Percentiles rank a stretch among this genome's conserved stretches.
phyloP scores from a whole-genome alignment of 2,797 vertebrate genomes.

The Chrysocyon brachyurus region DNA sequence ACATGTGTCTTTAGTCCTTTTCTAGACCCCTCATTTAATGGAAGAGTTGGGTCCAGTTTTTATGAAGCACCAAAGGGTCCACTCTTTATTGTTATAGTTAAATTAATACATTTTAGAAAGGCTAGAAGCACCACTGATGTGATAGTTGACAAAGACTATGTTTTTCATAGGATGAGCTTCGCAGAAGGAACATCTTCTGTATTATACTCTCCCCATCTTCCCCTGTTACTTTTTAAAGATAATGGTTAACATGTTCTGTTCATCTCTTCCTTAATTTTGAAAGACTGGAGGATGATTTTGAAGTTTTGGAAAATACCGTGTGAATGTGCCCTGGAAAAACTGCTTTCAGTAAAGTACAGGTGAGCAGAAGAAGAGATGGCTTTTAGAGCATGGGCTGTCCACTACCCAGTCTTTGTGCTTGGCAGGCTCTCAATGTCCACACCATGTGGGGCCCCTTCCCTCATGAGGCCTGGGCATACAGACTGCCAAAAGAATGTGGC shows the following conservation, averaged over 20 bases:
- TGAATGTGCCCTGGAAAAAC: background rate
- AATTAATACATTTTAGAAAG: background rate
- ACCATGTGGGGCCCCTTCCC: accelerated
- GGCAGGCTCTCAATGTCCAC: background rate
- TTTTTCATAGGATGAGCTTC: background rate
- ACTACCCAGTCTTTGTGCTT: accelerated
- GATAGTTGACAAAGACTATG: background rate
- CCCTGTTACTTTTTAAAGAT: background rate
- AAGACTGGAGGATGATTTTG: background rate
- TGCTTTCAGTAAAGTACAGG: background rate
- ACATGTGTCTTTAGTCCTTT: background rate
- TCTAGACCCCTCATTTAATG: background rate
- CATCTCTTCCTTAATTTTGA: background rate
- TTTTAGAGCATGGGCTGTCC: background rate
- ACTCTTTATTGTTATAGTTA: background rate
- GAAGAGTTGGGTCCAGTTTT: background rate
- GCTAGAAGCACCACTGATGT: no score
- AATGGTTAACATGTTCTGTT: background rate
- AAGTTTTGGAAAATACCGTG: background rate
- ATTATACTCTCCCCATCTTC: background rate
- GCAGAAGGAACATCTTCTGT: background rate
- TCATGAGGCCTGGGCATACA: accelerated
- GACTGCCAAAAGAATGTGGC: background rate
- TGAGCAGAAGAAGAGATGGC: background rate
- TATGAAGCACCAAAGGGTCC: background rate